Conservation (phyloP, 1,140 invertebrate species). For the Heliconius eleuchia region DNA sequence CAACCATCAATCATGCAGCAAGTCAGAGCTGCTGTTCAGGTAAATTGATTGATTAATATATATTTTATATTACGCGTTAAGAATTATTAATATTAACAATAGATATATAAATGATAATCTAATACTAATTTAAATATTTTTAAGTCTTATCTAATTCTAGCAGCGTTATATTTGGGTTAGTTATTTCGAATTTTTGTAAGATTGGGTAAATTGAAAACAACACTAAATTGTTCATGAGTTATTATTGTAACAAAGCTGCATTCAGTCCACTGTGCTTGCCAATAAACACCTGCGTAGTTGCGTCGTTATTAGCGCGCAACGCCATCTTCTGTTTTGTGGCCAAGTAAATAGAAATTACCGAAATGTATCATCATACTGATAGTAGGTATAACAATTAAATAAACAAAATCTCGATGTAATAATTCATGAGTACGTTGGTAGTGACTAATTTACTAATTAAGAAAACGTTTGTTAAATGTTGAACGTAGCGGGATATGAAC, state of each 20-base stretch:
- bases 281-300: conserved; percentile 36
- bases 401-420: too few species aligned
- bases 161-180: background rate
- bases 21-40: conserved; percentile 76
- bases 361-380: conserved; percentile 4
- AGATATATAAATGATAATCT: too few species aligned
- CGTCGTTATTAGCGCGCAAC: conserved; percentile 21
- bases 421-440: too few species aligned
- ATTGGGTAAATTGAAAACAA: conserved; percentile 21
- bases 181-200: background rate
- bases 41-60: conserved; percentile 32
- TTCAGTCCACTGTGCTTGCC: conserved; percentile 34
- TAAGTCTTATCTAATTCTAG: too few species aligned
- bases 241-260: conserved; percentile 36
- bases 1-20: conserved; percentile 87
- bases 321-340: conserved; percentile 18
- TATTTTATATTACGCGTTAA: background rate
- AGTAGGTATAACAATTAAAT: too few species aligned
- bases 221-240: conserved; percentile 20
- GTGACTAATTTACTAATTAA: too few species aligned
- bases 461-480: too few species aligned
- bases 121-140: too few species aligned
- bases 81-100: too few species aligned
- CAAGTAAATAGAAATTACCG: conserved; percentile 19
- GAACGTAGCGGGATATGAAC: too few species aligned